Percentiles rank a stretch among this genome's conserved stretches.
Conservation (phyloP, 2,113 vertebrate species). For the Arvicanthis niloticus region DNA sequence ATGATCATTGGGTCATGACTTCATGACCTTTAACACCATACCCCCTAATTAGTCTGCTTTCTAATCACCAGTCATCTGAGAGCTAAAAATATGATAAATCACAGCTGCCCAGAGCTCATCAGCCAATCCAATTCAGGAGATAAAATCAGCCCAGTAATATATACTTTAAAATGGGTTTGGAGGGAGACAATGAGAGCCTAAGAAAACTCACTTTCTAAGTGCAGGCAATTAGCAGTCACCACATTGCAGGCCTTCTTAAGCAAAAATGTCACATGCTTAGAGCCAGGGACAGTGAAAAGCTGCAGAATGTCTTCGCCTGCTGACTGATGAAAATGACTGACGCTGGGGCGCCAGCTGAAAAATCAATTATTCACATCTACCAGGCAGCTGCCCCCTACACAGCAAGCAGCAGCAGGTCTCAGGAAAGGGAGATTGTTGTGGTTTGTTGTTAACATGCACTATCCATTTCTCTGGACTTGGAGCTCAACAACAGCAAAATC, state of each 20-base stretch:
- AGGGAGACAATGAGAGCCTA: conserved; percentile 50
- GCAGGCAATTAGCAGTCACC: conserved; percentile 78
- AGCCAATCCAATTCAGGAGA: conserved; percentile 56
- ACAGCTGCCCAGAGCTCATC: conserved; percentile 41
- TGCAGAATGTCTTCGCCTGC: conserved; percentile 79
- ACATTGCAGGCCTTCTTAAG: conserved; percentile 65
- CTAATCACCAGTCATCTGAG: conserved; percentile 60
- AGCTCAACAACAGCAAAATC: conserved; percentile 73
- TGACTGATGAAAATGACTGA: conserved; percentile 84
- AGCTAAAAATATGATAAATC: conserved; percentile 66
- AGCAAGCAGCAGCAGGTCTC: conserved; percentile 63
- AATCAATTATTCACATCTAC: conserved; percentile 85
- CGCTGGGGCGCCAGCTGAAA: conserved; percentile 79
- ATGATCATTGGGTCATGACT: background rate
- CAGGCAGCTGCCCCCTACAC: conserved; percentile 71
- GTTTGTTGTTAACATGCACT: conserved; percentile 79
- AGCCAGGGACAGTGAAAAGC: conserved; percentile 77
- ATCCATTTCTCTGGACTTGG: conserved; percentile 57
- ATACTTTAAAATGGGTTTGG: conserved; percentile 57
- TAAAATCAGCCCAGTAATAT: conserved; percentile 36
- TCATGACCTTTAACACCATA: conserved; percentile 14
- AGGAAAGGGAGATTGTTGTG: conserved; percentile 70
- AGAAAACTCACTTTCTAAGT: conserved; percentile 68
- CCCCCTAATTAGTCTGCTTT: background rate
- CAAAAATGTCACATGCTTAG: conserved; percentile 68